These are phyloP conservation scores for Ariopsis seemanni DNA, from an alignment of 2,113 vertebrate species.

Conservation along the genomic window DNA sequence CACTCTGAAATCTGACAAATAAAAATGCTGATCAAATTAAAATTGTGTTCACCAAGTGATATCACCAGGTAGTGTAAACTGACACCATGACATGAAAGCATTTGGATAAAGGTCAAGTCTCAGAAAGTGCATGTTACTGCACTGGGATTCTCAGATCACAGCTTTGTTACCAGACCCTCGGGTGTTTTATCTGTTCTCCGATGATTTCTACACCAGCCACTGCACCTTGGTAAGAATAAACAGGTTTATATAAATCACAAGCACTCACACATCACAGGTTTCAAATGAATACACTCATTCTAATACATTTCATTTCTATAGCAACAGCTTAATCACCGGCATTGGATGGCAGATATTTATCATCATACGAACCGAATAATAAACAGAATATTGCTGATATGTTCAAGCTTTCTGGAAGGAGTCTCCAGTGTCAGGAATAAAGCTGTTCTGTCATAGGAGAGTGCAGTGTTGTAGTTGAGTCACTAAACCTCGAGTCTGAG, in stretches of 20 bases:
- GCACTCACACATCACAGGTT: not conserved
- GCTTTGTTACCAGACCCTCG: not conserved
- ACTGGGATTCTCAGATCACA: not conserved
- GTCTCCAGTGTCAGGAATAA: not conserved
- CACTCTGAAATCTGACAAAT: not conserved
- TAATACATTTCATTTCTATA: not conserved
- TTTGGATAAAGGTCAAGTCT: not conserved
- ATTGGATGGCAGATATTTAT: too few relatives aligned
- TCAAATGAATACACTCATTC: not conserved
- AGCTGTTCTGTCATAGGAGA: not conserved
- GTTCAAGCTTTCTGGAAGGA: not conserved
- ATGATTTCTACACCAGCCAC: not conserved
- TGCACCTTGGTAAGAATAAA: slow-evolving; percentile 22
- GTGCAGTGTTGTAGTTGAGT: too few relatives aligned
- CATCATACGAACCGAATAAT: not conserved
- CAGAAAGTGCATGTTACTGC: not conserved
- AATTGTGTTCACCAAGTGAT: not conserved
- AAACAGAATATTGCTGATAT: not conserved
- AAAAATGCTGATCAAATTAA: not conserved
- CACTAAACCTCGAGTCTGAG: too few relatives aligned
- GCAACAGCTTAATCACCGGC: not conserved
- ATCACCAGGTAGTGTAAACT: not conserved
- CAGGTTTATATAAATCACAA: not conserved
- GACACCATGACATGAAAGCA: not conserved
- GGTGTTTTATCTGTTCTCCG: not conserved